Base-by-base conservation (phyloP, 2,888 invertebrate genomes). In the Monochamus alternatus region DNA sequence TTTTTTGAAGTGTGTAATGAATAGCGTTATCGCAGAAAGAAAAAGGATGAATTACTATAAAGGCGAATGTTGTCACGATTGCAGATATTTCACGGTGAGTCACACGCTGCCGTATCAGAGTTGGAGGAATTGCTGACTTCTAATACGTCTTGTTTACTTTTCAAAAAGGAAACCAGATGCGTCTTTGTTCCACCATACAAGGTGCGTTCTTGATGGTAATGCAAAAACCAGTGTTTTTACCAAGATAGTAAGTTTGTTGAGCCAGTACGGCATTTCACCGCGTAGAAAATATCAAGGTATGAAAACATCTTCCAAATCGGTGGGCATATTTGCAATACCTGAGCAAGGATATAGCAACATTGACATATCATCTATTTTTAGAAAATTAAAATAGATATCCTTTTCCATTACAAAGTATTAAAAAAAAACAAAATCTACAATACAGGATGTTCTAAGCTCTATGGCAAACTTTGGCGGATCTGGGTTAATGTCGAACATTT, bases 111-210 rank as follows among this genome's bases (percentile, higher is more conserved):
- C 22, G 38, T 30, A 30, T 58, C 32, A n/a, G 47, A 47, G 52
- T 60, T 47, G 69, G n/a, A 69, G 60, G 55, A 60, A 69, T 43
- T 60, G 69, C 47, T 60, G 44, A 60, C n/a, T 47, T 69, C 69
- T 69, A 69, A 69, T 69, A 69, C 31, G 69, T 60, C 69, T 30
- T 30, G 69, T 62, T 47, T 44, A 47, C 31, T 62, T 60, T 60
- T 69, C 60, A 47, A 60, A 69, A 69, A 69, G 69, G 69, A 69
- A 69, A 69, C 69, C 44, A 69, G 60, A 69, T 51, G 47, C 60
- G 60, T 12, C 69, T 59, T 69, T 69, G 69, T 32, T 59, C 12
- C 32, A 22, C 69, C 69, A 10, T 69, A 69, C n/a, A 69, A 60
- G 69, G 69, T 30, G 47, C 64, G 47, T n/a, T 55, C 55, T 55